Percentiles rank a stretch among this genome's conserved stretches.
Evolutionary conservation across 2,797 vertebrate genomes (phyloP).

Genomic region (Diceros bicornis): DNA sequence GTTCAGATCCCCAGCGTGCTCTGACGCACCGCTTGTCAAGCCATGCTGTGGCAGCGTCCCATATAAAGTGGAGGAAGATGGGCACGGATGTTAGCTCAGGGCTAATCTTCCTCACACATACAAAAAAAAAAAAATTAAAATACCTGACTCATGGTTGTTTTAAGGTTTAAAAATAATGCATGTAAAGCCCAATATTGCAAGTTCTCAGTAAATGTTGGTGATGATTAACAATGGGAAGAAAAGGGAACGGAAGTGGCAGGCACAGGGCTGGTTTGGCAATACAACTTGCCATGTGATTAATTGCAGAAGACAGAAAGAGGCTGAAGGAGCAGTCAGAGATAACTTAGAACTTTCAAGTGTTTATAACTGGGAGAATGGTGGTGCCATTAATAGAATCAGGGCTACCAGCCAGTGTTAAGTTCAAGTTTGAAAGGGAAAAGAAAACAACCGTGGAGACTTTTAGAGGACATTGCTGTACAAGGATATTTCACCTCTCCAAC

Average conservation of each 20-base stretch:
- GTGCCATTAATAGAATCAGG: not conserved
- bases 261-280: not conserved
- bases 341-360: not conserved
- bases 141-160: not conserved
- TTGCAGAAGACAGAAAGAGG: not conserved
- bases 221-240: not conserved
- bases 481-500: not conserved
- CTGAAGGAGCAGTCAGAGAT: not conserved
- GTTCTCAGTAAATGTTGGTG: not conserved
- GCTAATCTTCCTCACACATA: too few species aligned
- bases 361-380: not conserved
- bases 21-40: too few species aligned
- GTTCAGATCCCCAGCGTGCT: too few species aligned
- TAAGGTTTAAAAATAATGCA: not conserved
- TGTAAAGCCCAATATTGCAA: not conserved
- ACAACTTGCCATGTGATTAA: not conserved
- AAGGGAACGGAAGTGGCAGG: not conserved
- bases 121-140: not conserved
- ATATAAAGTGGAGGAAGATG: too few species aligned
- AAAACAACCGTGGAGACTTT: not conserved
- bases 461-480: not conserved
- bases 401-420: not conserved
- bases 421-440: constrained; percentile 37
- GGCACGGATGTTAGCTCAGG: too few species aligned
- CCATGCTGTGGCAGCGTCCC: too few species aligned